Base-by-base conservation (phyloP, 2,113 vertebrate species). In the Atractosteus spatula region DNA sequence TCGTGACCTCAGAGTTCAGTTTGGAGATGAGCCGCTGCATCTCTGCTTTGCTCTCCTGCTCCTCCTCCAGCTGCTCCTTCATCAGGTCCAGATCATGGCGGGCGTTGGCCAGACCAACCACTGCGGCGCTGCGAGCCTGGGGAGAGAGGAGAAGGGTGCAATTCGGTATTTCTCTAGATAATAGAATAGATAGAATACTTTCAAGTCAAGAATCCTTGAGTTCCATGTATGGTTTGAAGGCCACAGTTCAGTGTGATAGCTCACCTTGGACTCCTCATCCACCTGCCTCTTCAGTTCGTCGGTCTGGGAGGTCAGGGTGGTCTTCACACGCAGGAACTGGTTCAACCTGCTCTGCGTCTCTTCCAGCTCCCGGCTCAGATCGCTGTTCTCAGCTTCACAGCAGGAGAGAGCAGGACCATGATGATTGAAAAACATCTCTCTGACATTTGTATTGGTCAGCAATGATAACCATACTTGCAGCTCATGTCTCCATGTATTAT, bases 201-300 rank as follows among this genome's bases (percentile, higher is more conserved):
- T 29, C 29, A 29, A 29, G 29, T 29, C 29, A 29, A 29, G 29
- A 29, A 29, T 29, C 29, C 29, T 29, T 29, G 2, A 29, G 29
- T 29, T 29, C 29, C 29, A 29, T 29, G 29, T 29, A 29, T 29
- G 2, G 1, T 29, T 29, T 29, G 29, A 29, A 29, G 29, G 29
- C 29, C 29, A 29, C 29, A 29, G 3, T 63, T 29, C 41, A 7
- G 12, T 3, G 17, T 47, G 17, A 29, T 2, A 29, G 66, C 66
- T 72, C 69, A 89, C 87, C 83, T 89, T 90, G 41, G 81, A 82
- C 71, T 93, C 87, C 78, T 93, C 86, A 2, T 91, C 89, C 81
- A 92, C 74, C 63, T 87, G 86, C 61, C 77, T 80, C 80, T 91
- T 92, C 71, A 89, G 85, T 72, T 88, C 86, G 0, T 91, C 87